Base-by-base conservation (phyloP, 2,797 vertebrate species). In the Scolopax bukidnonensis region DNA sequence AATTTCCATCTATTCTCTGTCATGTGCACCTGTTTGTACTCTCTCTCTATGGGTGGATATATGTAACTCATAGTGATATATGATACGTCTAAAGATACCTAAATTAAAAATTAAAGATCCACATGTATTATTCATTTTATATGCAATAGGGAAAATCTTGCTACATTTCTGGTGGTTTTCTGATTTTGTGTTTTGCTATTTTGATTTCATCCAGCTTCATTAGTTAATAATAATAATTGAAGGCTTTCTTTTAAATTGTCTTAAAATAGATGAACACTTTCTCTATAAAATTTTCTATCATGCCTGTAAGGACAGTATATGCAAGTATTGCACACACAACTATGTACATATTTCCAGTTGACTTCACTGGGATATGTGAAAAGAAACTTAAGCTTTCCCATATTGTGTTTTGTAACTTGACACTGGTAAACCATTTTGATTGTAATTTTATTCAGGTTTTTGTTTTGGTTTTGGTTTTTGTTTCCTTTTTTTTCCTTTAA, bases 21-120 rank as follows among this genome's bases (percentile, higher is more conserved):
- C 73, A 82, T 74, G 74, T 96, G 63, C 93, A 90, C 95, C 94
- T 95, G 91, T 90, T 95, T 87, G 64, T 89, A 51, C 63, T 89
- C 43, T 69, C 63, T 74, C 19, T 65, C 45, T 74, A 4, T 69
- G 45, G n/a, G 38, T 48, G 45, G 11, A n/a, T 86, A 56, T 92
- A 67, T 75, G 79, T 87, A 90, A 85, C 57, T 87, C 54, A 24
- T 38, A 71, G 48, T 70, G 84, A 79, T 79, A 83, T 21, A 65
- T 80, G 64, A 84, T 77, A 83, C 0, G 59, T 71, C 76, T 71
- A 67, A 92, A 88, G 54, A 50, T 75, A 88, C 33, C 43, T 81
- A 89, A 81, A 93, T 80, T 86, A 94, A 91, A 92, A 89, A 79
- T 88, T 91, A 85, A 96, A 57, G 18, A 53, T 86, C 80, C 38